Conservation (phyloP, 2,888 invertebrate species). For the Phaedon cochleariae region DNA sequence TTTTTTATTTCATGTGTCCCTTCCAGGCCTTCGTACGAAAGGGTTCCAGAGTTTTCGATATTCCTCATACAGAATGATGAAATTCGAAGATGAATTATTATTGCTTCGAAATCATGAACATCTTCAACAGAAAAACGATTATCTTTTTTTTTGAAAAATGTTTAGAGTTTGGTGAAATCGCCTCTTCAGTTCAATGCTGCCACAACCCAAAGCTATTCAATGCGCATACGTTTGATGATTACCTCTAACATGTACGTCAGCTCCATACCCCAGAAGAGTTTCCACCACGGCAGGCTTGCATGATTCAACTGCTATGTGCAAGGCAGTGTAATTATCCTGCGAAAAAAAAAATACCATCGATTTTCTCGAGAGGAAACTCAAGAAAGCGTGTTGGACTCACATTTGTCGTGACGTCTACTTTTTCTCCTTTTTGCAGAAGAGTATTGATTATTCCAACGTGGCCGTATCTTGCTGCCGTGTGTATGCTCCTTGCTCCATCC, state of each 20-base stretch:
- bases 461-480: slow-evolving; percentile 96
- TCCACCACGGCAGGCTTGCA: slow-evolving; percentile 95
- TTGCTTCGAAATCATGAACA: too few species aligned
- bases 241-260: slow-evolving; percentile 94
- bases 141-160: too few species aligned
- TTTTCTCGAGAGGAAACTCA: slow-evolving; percentile 9
- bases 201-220: too few species aligned
- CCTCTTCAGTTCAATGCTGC: too few species aligned
- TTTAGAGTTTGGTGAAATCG: too few species aligned
- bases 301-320: slow-evolving; percentile 96
- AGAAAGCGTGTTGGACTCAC: slow-evolving; percentile 66
- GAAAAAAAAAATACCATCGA: slow-evolving; percentile 39
- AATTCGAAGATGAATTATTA: too few species aligned
- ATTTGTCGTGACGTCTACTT: slow-evolving; percentile 94
- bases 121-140: too few species aligned
- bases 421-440: slow-evolving; percentile 93
- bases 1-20: too few species aligned
- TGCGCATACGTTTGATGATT: too few species aligned
- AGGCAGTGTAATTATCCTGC: slow-evolving; percentile 98
- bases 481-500: slow-evolving; percentile 96
- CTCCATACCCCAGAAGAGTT: slow-evolving; percentile 94
- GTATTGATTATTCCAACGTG: slow-evolving; percentile 98
- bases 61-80: too few species aligned
- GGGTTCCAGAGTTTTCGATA: too few species aligned
- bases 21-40: too few species aligned